Evolutionary conservation across 1,140 invertebrate species (phyloP), one percentile per base, ranked within the genome.

Genomic region (Lordiphosa mommai): DNA sequence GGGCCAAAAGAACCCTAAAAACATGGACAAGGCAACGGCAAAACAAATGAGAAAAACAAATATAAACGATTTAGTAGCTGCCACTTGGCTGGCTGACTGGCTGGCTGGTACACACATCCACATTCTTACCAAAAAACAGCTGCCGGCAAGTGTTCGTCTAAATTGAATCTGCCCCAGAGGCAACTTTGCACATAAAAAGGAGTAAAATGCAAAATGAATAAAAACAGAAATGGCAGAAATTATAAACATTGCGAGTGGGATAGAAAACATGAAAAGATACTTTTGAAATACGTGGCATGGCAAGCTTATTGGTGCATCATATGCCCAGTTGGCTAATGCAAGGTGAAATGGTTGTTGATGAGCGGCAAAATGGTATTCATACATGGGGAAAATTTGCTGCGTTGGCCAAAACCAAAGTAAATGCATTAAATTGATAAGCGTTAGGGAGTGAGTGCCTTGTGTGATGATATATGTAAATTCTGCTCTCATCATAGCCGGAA

Each of bases 41-140:
- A 33, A 10, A 50, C 16, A 13, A 10, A 65, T 52, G 59, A 58
- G 74, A 84, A 84, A 80, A 71, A 77, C 68, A 84, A 77, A 84
- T 84, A 64, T 77, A 84, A 84, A 84, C 72, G 79, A 84, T 84
- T 84, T 84, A 84, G 72, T 85, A 84, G 77, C 77, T 69, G 56
- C 61, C 72, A 61, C 63, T 76, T 77, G 40, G 51, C 71, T 67
- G 50, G 49, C 73, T n/a, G n/a, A 60, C 56, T 66, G 70, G 60
- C 53, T 53, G 49, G 70, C 52, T 37, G 4, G n/a, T n/a, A n/a
- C n/a, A n/a, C n/a, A n/a, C n/a, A n/a, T n/a, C 20, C 20, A 4
- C 20, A 23, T 23, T 23, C 20, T 23, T 23, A 23, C 23, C 23
- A 27, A 27, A 27, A 84, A 77, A 77, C 63, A 72, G 72, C 77